phyloP scores from a whole-genome alignment of 2,888 invertebrate genomes.

The Oxytorus armatus region DNA sequence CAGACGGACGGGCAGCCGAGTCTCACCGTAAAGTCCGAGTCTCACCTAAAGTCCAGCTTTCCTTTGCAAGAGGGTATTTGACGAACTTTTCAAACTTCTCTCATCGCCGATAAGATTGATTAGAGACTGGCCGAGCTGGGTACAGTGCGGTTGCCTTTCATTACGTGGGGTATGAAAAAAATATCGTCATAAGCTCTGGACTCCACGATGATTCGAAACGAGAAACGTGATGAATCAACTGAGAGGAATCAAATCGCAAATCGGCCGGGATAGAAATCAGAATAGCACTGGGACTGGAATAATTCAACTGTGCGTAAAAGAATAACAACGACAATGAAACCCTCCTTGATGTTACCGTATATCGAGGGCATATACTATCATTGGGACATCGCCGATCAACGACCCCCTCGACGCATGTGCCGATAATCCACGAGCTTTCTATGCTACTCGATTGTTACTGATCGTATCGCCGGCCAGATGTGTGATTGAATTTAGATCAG shows the following conservation, averaged over 20 bases:
- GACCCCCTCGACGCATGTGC: slow-evolving; percentile 18
- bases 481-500: slow-evolving; percentile 49
- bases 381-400: slow-evolving; percentile 6
- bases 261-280: slow-evolving; percentile 1
- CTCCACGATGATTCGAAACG: background rate
- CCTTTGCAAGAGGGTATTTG: background rate
- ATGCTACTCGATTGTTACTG: slow-evolving; percentile 37
- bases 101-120: slow-evolving; percentile 64
- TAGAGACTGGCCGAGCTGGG: slow-evolving; percentile 49
- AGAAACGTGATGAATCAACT: slow-evolving; percentile 12
- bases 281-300: slow-evolving; percentile 13
- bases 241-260: slow-evolving; percentile 32
- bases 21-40: too few relatives aligned
- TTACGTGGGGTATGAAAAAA: background rate
- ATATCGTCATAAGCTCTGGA: background rate
- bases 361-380: slow-evolving; percentile 35
- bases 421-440: slow-evolving; percentile 35
- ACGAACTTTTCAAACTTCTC: too few relatives aligned
- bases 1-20: too few relatives aligned
- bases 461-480: slow-evolving; percentile 53
- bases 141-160: slow-evolving; percentile 3
- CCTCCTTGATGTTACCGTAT: slow-evolving; percentile 19
- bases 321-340: background rate
- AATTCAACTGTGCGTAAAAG: background rate
- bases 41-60: background rate